Percentiles rank a stretch among this genome's conserved stretches.
Conservation (phyloP, 2,113 vertebrate genomes). For the Hemichromis elongatus region DNA sequence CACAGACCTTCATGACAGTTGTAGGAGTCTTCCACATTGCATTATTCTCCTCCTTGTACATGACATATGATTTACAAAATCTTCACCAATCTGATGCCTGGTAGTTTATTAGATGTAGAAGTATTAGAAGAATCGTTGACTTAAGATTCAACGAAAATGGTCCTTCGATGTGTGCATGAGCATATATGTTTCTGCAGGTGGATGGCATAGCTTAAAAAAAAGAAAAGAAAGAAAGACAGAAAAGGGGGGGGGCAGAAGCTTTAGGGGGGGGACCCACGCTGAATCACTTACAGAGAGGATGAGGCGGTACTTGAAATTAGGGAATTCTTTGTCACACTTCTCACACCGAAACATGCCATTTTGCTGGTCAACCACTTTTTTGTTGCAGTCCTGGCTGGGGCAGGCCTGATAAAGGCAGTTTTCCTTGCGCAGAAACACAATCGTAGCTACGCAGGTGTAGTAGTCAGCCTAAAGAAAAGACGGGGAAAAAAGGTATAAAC, state of each 20-base stretch:
- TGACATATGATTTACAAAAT: neutral
- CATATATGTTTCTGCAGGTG: neutral
- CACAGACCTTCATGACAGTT: neutral
- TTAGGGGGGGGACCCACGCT: neutral
- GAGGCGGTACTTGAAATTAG: slow-evolving; percentile 96
- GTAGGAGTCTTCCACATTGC: neutral
- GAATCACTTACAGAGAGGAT: slow-evolving; percentile 87
- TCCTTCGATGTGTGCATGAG: neutral
- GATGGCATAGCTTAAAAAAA: neutral
- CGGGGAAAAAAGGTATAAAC: neutral
- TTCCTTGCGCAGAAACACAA: slow-evolving; percentile 92
- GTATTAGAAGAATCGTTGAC: neutral
- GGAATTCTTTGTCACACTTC: slow-evolving; percentile 93
- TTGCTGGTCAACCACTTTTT: slow-evolving; percentile 95
- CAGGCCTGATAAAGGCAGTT: slow-evolving; percentile 96
- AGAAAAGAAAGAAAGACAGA: neutral
- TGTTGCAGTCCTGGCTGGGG: slow-evolving; percentile 91
- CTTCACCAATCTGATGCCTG: neutral
- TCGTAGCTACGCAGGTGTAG: slow-evolving; percentile 84
- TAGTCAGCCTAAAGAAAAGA: slow-evolving; percentile 83
- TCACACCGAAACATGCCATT: slow-evolving; percentile 95
- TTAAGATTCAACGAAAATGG: neutral
- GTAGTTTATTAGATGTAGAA: neutral
- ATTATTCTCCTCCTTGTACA: neutral
- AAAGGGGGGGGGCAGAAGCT: neutral